A percentile compares a stretch with the other conserved stretches of the same genome.
phyloP scores from a whole-genome alignment of 2,797 vertebrate species.

The Ctenochaetus hawaiiensis region DNA sequence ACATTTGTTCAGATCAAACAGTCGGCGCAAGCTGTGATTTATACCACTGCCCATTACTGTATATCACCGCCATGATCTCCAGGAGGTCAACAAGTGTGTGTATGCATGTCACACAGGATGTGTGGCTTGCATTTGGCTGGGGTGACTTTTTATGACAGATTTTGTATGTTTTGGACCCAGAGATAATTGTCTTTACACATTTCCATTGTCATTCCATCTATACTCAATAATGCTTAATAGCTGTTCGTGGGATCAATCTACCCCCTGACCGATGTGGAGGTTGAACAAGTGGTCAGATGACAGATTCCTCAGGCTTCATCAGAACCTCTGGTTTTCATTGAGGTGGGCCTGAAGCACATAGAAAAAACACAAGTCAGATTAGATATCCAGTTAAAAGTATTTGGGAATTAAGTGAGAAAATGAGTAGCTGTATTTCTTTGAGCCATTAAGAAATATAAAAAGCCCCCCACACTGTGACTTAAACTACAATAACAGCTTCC shows the following conservation, averaged over 20 bases:
- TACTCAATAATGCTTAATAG: not conserved
- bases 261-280: constrained; percentile 22
- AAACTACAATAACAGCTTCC: not conserved
- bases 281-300: not conserved
- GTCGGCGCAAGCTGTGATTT: constrained; percentile 49
- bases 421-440: not conserved
- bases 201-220: constrained; percentile 6
- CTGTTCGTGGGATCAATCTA: not conserved
- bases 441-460: not conserved
- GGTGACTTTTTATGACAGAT: not conserved
- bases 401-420: not conserved
- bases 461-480: not conserved
- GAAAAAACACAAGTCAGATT: constrained; percentile 1
- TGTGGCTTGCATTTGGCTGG: not conserved
- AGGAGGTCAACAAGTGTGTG: constrained; percentile 9
- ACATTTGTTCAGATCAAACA: constrained; percentile 76
- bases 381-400: not conserved
- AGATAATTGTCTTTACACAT: constrained; percentile 1
- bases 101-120: constrained; percentile 4
- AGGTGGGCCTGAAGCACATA: constrained; percentile 60
- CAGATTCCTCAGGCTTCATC: not conserved
- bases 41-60: constrained; percentile 30
- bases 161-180: not conserved
- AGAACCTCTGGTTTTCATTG: constrained; percentile 39
- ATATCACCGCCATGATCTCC: constrained; percentile 14